These are phyloP conservation scores for Heliconius melpomene DNA, from an alignment of 1,140 invertebrate species.

Conservation along the genomic window DNA sequence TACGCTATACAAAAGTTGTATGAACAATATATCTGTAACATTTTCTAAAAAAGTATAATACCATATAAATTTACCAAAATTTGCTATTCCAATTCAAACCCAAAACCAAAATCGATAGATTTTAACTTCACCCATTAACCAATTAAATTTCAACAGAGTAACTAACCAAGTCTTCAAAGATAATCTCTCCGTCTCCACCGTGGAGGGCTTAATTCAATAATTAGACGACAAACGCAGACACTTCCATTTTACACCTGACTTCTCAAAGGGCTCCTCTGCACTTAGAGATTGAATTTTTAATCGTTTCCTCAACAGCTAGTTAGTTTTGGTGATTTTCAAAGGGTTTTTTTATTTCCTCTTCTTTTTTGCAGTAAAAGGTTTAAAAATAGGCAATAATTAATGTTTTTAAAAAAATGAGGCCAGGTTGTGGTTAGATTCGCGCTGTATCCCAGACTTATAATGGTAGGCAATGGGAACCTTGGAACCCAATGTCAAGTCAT, in stretches of 20 bases:
- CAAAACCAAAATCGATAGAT: constrained; percentile 10
- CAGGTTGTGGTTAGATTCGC: no score
- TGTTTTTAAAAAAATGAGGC: no score
- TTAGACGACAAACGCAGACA: constrained; percentile 68
- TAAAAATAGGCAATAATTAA: background rate
- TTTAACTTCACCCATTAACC: constrained; percentile 1
- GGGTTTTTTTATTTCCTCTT: background rate
- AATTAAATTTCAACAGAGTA: constrained; percentile 34
- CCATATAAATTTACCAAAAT: background rate
- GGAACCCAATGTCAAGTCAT: no score
- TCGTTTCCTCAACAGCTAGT: constrained; percentile 39
- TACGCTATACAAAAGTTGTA: no score
- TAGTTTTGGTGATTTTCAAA: constrained; percentile 19
- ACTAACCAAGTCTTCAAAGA: constrained; percentile 58
- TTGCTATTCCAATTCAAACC: background rate
- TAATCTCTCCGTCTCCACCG: constrained; percentile 37
- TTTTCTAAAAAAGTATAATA: no score
- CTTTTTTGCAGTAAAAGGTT: background rate
- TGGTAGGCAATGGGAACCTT: no score
- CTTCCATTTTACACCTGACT: constrained; percentile 73
- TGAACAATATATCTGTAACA: no score
- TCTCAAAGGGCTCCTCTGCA: constrained; percentile 51
- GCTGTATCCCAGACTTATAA: no score
- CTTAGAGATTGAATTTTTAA: constrained; percentile 70
- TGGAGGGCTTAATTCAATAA: constrained; percentile 66